Conservation (phyloP, 2,797 vertebrate species). For the Monodelphis domestica region DNA sequence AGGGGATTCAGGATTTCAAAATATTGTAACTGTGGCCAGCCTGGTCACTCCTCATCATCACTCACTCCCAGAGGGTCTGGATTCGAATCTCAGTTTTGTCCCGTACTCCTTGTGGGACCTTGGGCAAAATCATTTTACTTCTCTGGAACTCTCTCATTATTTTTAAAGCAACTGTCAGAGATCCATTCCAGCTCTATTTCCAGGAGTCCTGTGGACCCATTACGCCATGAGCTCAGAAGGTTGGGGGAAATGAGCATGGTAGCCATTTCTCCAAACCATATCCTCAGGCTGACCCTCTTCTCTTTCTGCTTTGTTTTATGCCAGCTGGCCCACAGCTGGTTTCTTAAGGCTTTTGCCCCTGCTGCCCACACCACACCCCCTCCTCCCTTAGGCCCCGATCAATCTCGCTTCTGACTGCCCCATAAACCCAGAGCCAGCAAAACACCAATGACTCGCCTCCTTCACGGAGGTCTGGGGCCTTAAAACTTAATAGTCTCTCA, state of each 20-base stretch:
- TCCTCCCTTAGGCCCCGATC: background rate
- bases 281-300: background rate
- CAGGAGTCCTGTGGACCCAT: background rate
- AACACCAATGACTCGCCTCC: slow-evolving; percentile 76
- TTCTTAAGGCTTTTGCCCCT: background rate
- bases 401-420: slow-evolving; percentile 19
- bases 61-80: background rate
- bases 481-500: slow-evolving; percentile 89
- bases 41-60: background rate
- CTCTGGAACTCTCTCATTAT: background rate
- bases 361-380: background rate
- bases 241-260: background rate
- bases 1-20: background rate
- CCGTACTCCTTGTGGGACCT: background rate
- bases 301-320: background rate
- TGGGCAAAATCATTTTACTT: background rate
- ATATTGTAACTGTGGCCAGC: background rate
- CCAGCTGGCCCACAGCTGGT: background rate
- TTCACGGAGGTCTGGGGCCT: slow-evolving; percentile 85
- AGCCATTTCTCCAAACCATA: background rate
- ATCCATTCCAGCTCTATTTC: background rate
- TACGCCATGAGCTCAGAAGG: background rate
- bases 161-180: background rate
- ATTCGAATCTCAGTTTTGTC: background rate
- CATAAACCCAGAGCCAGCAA: slow-evolving; percentile 42